phyloP scores from a whole-genome alignment of 2,113 vertebrate genomes.

The Todiramphus saurophagus region DNA sequence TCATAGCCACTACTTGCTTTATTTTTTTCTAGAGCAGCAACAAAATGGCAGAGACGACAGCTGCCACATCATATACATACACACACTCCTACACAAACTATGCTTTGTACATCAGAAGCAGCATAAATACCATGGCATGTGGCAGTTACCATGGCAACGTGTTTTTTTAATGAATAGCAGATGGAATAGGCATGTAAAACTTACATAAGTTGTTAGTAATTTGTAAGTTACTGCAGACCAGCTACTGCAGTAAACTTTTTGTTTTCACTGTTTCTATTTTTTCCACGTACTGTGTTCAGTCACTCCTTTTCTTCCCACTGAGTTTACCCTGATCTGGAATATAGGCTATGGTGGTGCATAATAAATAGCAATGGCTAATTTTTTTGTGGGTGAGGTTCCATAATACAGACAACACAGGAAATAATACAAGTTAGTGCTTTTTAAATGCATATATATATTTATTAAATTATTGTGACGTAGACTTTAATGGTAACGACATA shows the following conservation, averaged over 20 bases:
- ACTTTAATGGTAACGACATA: background rate
- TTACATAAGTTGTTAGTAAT: conserved; percentile 86
- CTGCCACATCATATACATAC: conserved; percentile 83
- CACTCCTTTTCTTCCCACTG: conserved; percentile 51
- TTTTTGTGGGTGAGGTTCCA: conserved; percentile 25
- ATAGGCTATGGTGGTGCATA: conserved; percentile 29
- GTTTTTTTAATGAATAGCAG: conserved; percentile 83
- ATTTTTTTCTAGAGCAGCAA: conserved; percentile 78
- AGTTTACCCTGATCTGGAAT: conserved; percentile 57
- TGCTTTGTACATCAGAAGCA: conserved; percentile 84
- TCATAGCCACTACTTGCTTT: conserved; percentile 79
- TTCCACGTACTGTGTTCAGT: conserved; percentile 41
- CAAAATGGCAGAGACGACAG: conserved; percentile 85
- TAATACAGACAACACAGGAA: background rate
- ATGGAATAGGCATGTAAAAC: conserved; percentile 84
- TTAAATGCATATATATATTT: background rate
- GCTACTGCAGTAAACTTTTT: conserved; percentile 79
- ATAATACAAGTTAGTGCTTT: background rate
- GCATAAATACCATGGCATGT: conserved; percentile 84
- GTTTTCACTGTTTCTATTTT: conserved; percentile 73
- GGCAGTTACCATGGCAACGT: conserved; percentile 79
- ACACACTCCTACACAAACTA: conserved; percentile 84
- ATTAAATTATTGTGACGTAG: background rate
- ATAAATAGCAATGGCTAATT: conserved; percentile 49
- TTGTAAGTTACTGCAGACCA: conserved; percentile 82